Evolutionary conservation across 2,888 invertebrate genomes (phyloP).

Genomic region (Drosophila buzzatii): DNA sequence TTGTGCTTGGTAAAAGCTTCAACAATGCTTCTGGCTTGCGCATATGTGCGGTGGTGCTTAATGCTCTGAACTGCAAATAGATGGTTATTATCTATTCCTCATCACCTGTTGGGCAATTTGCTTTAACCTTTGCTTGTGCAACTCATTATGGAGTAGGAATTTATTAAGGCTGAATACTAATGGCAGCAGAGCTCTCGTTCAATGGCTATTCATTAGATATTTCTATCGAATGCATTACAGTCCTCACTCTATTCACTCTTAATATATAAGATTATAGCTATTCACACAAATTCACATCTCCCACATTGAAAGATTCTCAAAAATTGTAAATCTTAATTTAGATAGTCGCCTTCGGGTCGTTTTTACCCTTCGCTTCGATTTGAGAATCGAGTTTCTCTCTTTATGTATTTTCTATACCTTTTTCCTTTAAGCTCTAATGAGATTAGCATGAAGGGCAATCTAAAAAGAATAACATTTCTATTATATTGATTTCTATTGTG

Average conservation of each 20-base stretch:
- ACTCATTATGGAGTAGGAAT: background rate
- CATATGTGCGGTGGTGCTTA: slow-evolving; percentile 7
- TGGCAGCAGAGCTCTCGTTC: too few relatives aligned
- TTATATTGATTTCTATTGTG: background rate
- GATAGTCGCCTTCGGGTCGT: background rate
- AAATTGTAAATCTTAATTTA: background rate
- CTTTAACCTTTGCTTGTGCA: slow-evolving; percentile 10
- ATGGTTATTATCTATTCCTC: slow-evolving; percentile 21
- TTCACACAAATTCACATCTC: background rate
- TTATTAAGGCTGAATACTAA: background rate
- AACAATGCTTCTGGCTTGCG: slow-evolving; percentile 8
- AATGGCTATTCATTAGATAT: too few relatives aligned
- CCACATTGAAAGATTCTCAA: background rate
- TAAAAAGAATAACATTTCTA: slow-evolving; percentile 7
- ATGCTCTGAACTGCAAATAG: slow-evolving; percentile 11
- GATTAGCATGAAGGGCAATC: slow-evolving; percentile 7
- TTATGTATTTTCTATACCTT: background rate
- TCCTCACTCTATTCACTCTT: background rate
- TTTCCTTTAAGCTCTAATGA: background rate
- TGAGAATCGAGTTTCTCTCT: background rate
- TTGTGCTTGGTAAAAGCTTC: background rate
- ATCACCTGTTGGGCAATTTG: slow-evolving; percentile 13
- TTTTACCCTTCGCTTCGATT: background rate
- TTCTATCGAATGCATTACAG: background rate
- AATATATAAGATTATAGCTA: background rate